phyloP scores from a whole-genome alignment of 2,888 invertebrate species.

The Cheilosia vulpina region DNA sequence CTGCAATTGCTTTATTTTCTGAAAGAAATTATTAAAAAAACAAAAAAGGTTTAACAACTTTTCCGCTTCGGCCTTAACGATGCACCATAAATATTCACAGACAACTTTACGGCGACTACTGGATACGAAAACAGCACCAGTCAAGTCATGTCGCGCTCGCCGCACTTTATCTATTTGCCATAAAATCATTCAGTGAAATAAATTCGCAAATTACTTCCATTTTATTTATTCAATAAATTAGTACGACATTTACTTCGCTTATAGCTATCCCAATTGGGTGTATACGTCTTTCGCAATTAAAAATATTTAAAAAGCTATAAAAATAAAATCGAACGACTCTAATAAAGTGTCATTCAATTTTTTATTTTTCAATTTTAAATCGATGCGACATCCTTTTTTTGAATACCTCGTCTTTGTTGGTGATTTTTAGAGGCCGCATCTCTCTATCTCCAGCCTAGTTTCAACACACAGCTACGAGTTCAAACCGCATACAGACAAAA shows the following conservation, averaged over 20 bases:
- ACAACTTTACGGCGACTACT: conserved; percentile 47
- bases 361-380: not conserved
- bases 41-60: not conserved
- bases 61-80: conserved; percentile 21
- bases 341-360: conserved; percentile 2
- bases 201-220: conserved; percentile 7
- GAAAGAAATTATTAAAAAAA: too few relatives aligned
- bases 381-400: not conserved
- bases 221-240: conserved; percentile 32
- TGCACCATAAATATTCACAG: conserved; percentile 38
- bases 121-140: not conserved
- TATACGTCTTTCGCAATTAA: not conserved
- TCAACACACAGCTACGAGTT: not conserved
- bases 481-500: not conserved
- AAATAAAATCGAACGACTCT: conserved; percentile 8
- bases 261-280: not conserved
- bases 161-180: conserved; percentile 27
- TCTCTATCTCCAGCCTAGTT: not conserved
- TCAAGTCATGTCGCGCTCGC: not conserved
- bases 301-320: conserved; percentile 9
- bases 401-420: not conserved
- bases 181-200: conserved; percentile 40
- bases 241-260: conserved; percentile 5
- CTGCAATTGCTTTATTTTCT: too few relatives aligned
- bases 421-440: not conserved